These are phyloP conservation scores for Bursaphelenchus okinawaensis DNA, from an alignment of 2,888 invertebrate genomes.

Conservation along the genomic window DNA sequence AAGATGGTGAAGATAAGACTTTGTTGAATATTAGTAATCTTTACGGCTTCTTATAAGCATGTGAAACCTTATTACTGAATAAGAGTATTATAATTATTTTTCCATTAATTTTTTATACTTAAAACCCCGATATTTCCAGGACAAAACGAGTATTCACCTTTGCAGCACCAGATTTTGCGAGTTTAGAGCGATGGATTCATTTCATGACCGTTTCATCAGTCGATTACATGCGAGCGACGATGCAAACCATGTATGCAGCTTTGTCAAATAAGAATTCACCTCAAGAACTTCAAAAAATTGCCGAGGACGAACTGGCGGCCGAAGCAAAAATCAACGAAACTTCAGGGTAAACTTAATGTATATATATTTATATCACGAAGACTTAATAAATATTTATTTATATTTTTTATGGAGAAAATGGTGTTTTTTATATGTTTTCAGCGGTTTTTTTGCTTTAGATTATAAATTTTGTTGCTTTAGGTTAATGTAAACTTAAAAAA, in stretches of 20 bases:
- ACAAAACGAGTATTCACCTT: slow-evolving; percentile 29
- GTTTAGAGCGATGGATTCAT: slow-evolving; percentile 51
- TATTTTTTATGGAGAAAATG: too few species aligned
- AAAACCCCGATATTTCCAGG: slow-evolving; percentile 13
- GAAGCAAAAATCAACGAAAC: too few species aligned
- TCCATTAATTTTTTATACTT: not conserved
- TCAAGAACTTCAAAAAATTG: not conserved
- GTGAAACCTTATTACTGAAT: slow-evolving; percentile 47
- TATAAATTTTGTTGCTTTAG: too few species aligned
- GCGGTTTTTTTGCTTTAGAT: too few species aligned
- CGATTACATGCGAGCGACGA: slow-evolving; percentile 53
- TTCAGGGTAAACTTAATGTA: not conserved
- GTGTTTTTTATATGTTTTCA: too few species aligned
- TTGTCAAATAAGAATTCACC: not conserved
- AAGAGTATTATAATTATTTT: slow-evolving; percentile 13
- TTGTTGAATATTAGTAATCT: slow-evolving; percentile 17
- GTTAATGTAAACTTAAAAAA: too few species aligned
- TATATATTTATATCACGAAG: too few species aligned
- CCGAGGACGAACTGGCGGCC: not conserved
- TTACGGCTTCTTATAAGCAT: slow-evolving; percentile 6
- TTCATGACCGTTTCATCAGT: slow-evolving; percentile 50
- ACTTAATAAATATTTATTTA: not conserved
- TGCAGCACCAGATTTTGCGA: slow-evolving; percentile 41
- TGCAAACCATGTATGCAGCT: slow-evolving; percentile 33
- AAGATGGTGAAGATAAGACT: too few species aligned